Base-by-base conservation (phyloP, 1,140 invertebrate genomes). In the Drosophila oshimai region DNA sequence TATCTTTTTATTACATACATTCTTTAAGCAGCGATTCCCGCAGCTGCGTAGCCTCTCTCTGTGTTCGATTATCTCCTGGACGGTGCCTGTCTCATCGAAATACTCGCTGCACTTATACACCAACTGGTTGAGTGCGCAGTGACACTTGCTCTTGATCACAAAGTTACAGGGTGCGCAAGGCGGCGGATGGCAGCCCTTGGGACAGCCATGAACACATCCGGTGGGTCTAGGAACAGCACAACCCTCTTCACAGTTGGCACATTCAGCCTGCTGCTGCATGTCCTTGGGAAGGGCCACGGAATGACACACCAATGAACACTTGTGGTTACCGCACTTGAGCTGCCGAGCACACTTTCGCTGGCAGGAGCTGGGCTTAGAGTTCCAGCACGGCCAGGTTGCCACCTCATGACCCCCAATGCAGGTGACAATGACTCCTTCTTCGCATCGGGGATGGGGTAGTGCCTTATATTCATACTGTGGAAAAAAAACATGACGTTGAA, bases 391-490 rank as follows among this genome's bases (percentile, higher is more conserved):
- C 92, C 95, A 94, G 10, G 93, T 90, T n/a, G 92, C 91, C 4
- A 93, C 94, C 92, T 98, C 97, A 90, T 98, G 97, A 29, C 93
- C 93, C 0, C 97, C 97, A 60, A 96, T 93, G 91, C 97, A 98
- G 2, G 94, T 93, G 0, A 97, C 93, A 41, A 93, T 91, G 0
- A 98, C 93, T 2, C 94, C 94, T 5, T 95, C 93, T 42, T 93
- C 92, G 87, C 95, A 96, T 0, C 93, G 93, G 2, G 95, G 95
- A 92, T 95, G 96, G 0, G 94, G 94, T 12, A 95, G 92, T 39
- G 91, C 92, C 83, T 95, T 93, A 24, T 94, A 92, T 83, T 97
- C 93, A 81, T 94, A 92, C 75, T 92, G 22, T 10, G 26, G 26
- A 0, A 13, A 0, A 39, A 1, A 1, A 2, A n/a, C 1, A 6